Conservation (phyloP, 1,140 invertebrate genomes). For the Pseudobourletiella spinata region DNA sequence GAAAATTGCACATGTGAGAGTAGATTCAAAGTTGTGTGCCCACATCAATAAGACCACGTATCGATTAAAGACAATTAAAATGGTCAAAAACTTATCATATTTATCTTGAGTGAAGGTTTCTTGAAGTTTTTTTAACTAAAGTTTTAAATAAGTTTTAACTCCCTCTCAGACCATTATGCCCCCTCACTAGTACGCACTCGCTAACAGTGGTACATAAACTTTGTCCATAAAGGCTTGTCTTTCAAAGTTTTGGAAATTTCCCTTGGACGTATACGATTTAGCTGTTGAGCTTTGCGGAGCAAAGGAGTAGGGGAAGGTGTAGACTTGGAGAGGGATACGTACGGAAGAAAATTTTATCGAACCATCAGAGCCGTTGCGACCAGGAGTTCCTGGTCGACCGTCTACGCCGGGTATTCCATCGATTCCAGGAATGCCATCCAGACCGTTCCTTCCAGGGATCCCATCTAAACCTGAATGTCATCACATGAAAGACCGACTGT, state of each 20-base stretch:
- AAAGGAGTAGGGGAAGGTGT: background rate
- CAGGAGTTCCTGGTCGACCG: slow-evolving; percentile 4
- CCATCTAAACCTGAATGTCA: slow-evolving; percentile 24
- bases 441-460: slow-evolving; percentile 33
- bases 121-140: too few species aligned
- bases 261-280: background rate
- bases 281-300: background rate
- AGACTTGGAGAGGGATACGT: background rate
- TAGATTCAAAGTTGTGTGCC: too few species aligned
- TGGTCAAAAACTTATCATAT: too few species aligned
- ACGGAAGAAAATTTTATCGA: slow-evolving; percentile 7
- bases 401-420: slow-evolving; percentile 40
- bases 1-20: too few species aligned
- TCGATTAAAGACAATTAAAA: too few species aligned
- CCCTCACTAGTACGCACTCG: background rate
- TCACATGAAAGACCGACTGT: too few species aligned
- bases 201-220: background rate
- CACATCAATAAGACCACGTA: too few species aligned
- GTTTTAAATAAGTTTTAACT: too few species aligned
- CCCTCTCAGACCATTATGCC: background rate
- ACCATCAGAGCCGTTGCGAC: slow-evolving; percentile 38
- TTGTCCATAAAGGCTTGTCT: background rate
- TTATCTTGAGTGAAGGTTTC: too few species aligned
- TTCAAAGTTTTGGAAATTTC: background rate
- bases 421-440: slow-evolving; percentile 48